phyloP scores from a whole-genome alignment of 2,113 vertebrate species.

The Malurus melanocephalus region DNA sequence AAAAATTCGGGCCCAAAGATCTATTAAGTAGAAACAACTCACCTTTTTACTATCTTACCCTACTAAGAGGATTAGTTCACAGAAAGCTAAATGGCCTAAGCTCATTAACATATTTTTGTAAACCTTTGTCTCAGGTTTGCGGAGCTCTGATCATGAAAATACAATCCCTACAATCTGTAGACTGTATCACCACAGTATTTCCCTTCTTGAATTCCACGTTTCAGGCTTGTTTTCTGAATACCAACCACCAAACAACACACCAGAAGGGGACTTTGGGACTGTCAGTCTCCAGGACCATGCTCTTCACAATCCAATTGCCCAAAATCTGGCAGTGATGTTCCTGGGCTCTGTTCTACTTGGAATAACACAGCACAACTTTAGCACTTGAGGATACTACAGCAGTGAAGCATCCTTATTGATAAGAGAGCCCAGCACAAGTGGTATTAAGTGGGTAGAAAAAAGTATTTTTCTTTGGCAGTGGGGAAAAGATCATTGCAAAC shows the following conservation, averaged over 20 bases:
- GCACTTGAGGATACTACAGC: background rate
- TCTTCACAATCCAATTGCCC: background rate
- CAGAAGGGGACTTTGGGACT: background rate
- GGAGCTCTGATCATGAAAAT: background rate
- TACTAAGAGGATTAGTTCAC: background rate
- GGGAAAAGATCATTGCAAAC: background rate
- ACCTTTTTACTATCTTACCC: background rate
- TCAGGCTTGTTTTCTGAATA: background rate
- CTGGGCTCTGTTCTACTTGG: background rate
- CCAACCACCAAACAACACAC: background rate
- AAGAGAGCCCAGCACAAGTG: background rate
- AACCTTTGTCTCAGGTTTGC: background rate
- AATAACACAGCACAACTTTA: background rate
- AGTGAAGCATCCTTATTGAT: background rate
- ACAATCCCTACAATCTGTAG: background rate
- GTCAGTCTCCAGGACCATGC: rapidly evolving
- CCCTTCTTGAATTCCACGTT: background rate
- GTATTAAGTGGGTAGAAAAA: background rate
- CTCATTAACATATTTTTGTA: background rate
- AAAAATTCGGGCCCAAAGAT: background rate
- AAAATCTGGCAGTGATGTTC: background rate
- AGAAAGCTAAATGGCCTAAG: background rate
- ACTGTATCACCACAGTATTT: background rate
- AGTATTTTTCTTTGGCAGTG: background rate
- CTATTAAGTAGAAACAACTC: background rate